Conservation (phyloP, 2,888 invertebrate species). For the Papilio gigon region DNA sequence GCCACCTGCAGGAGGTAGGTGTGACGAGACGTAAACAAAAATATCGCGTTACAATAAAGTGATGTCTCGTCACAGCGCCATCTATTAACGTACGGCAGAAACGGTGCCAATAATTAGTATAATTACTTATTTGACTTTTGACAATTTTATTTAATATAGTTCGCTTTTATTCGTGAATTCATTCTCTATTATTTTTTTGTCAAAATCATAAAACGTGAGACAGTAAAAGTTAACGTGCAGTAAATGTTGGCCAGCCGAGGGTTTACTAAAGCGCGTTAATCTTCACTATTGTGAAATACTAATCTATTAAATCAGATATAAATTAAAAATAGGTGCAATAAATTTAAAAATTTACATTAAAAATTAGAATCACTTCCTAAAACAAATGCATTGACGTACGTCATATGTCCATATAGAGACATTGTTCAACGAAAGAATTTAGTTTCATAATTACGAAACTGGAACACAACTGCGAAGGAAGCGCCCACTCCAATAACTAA, state of each 20-base stretch:
- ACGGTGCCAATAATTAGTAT: too few species aligned
- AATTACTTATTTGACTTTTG: too few species aligned
- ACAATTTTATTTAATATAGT: too few species aligned
- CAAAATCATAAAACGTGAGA: not conserved
- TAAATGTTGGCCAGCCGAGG: too few species aligned
- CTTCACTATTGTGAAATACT: not conserved
- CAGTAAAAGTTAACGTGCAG: too few species aligned
- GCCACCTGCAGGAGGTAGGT: too few species aligned
- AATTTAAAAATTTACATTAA: not conserved
- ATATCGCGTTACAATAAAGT: too few species aligned
- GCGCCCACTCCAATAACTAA: constrained; percentile 44
- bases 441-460: constrained; percentile 34
- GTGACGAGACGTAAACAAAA: too few species aligned
- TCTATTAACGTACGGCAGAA: too few species aligned
- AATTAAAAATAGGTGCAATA: not conserved
- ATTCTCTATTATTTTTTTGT: not conserved
- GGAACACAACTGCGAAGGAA: constrained; percentile 52
- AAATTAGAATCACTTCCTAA: not conserved
- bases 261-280: too few species aligned
- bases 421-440: constrained; percentile 23
- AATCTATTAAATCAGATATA: not conserved
- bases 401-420: constrained; percentile 26
- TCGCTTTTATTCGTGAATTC: too few species aligned
- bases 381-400: constrained; percentile 8
- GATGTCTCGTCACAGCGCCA: too few species aligned